Conservation (phyloP, 2,797 vertebrate species). For the Acestrorhynchus altus region DNA sequence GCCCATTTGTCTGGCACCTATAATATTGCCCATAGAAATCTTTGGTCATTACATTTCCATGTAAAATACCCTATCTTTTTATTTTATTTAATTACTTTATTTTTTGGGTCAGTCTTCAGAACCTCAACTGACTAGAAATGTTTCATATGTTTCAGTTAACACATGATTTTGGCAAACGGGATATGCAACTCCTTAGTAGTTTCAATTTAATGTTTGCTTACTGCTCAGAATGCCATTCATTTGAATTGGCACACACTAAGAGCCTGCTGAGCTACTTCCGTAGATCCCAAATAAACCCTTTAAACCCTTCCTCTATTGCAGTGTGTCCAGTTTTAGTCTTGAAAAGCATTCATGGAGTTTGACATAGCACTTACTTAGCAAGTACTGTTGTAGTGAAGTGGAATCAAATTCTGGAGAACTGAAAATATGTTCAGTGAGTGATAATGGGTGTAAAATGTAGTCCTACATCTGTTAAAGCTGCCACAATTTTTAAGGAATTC, state of each 20-base stretch:
- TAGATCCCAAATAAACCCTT: not conserved
- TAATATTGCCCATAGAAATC: too few relatives aligned
- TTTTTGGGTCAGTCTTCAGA: too few relatives aligned
- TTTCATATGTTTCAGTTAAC: too few relatives aligned
- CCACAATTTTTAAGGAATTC: not conserved
- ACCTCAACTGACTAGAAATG: too few relatives aligned
- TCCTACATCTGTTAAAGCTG: conserved; percentile 6
- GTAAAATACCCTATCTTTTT: too few relatives aligned
- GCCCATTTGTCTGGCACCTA: too few relatives aligned
- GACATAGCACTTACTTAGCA: too few relatives aligned
- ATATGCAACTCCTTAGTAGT: not conserved
- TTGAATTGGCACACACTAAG: not conserved
- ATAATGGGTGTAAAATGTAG: not conserved
- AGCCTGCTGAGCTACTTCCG: not conserved
- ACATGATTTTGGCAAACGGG: not conserved
- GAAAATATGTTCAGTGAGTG: not conserved
- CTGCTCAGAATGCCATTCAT: not conserved
- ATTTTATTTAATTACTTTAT: too few relatives aligned
- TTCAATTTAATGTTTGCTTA: not conserved
- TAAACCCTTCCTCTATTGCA: not conserved
- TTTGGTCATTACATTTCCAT: too few relatives aligned
- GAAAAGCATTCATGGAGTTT: too few relatives aligned
- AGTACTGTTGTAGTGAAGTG: not conserved
- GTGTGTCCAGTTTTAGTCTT: not conserved
- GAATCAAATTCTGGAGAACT: not conserved